These are phyloP conservation scores for Agrotis exclamationis DNA, from an alignment of 2,888 invertebrate species.

Conservation along the genomic window DNA sequence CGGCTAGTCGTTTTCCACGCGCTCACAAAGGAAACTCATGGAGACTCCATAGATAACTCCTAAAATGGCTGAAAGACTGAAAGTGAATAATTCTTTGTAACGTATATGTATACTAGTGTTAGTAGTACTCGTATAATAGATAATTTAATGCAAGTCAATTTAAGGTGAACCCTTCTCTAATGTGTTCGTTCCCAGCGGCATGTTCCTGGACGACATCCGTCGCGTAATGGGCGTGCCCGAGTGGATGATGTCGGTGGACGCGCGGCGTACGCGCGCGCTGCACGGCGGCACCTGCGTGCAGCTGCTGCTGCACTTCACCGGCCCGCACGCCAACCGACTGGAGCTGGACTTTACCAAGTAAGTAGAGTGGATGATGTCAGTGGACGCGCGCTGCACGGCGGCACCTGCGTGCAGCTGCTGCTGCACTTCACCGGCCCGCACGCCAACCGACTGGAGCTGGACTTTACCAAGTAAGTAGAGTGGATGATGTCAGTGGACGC, in stretches of 20 bases:
- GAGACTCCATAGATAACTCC: too few species aligned
- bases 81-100: too few species aligned
- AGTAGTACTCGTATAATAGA: too few species aligned
- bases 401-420: conserved; percentile 96
- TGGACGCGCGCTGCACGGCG: conserved; percentile 96
- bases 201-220: conserved; percentile 96
- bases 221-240: conserved; percentile 96
- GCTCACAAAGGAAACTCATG: too few species aligned
- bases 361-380: conserved; percentile 97
- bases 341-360: conserved; percentile 96
- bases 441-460: conserved; percentile 95
- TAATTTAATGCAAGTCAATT: too few species aligned
- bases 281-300: conserved; percentile 96
- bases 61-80: too few species aligned
- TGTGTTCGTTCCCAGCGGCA: conserved; percentile 90
- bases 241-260: conserved; percentile 97
- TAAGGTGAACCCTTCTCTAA: too few species aligned
- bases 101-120: too few species aligned
- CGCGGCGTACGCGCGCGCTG: conserved; percentile 94
- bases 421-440: conserved; percentile 96
- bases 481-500: conserved; percentile 97
- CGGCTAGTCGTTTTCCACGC: too few species aligned
- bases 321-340: conserved; percentile 94
- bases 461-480: conserved; percentile 95
- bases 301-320: conserved; percentile 96